These are phyloP conservation scores for Eupithecia subumbrata DNA, from an alignment of 2,888 invertebrate species.

Conservation along the genomic window DNA sequence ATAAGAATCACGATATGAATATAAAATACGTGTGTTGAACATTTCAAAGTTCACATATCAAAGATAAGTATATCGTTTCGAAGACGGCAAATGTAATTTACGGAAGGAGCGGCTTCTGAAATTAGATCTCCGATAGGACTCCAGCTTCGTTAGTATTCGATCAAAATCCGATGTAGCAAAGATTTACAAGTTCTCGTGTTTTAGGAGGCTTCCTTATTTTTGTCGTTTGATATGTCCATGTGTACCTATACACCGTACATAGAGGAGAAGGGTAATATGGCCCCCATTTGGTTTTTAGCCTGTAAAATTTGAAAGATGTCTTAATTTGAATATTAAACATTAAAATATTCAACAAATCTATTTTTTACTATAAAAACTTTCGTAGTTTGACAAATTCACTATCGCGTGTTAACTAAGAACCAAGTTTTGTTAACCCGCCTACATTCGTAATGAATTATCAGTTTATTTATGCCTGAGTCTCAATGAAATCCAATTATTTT, in stretches of 20 bases:
- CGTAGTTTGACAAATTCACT: too few relatives aligned
- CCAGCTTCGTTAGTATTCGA: conserved; percentile 38
- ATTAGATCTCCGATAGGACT: conserved; percentile 35
- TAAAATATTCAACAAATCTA: too few relatives aligned
- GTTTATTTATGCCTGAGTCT: too few relatives aligned
- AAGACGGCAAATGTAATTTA: conserved; percentile 31
- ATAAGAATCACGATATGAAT: background rate
- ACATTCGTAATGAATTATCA: too few relatives aligned
- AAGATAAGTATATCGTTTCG: conserved; percentile 19
- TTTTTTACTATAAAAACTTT: too few relatives aligned
- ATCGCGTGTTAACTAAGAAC: too few relatives aligned
- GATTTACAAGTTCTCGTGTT: conserved; percentile 22
- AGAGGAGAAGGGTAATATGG: too few relatives aligned
- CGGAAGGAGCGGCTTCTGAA: conserved; percentile 21
- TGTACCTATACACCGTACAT: background rate
- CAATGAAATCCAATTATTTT: too few relatives aligned
- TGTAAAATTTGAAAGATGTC: too few relatives aligned
- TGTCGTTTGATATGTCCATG: background rate
- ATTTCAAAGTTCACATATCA: conserved; percentile 5
- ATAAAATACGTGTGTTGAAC: background rate
- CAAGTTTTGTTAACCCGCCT: too few relatives aligned
- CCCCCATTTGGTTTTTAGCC: too few relatives aligned
- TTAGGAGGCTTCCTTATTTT: conserved; percentile 19
- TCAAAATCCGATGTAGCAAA: conserved; percentile 32
- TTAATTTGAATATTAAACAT: too few relatives aligned